Evolutionary conservation across 2,888 invertebrate genomes (phyloP).

Genomic region (Hypolimnas misippus): DNA sequence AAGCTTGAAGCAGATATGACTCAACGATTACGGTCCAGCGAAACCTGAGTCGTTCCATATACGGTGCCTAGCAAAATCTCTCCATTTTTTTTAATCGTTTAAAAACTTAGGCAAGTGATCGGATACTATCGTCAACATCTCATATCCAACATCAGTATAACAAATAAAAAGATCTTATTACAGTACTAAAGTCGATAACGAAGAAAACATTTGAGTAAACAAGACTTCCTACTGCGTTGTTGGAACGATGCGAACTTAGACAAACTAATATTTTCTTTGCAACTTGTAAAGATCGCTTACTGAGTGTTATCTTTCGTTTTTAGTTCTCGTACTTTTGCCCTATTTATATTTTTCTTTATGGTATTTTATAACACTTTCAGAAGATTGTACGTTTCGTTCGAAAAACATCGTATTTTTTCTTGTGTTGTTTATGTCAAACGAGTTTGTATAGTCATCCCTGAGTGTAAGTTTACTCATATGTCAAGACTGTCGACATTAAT

Average conservation of each 20-base stretch:
- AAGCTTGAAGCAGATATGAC: too few species aligned
- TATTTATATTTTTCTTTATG: conserved; percentile 19
- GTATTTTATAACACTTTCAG: conserved; percentile 16
- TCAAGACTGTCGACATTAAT: too few species aligned
- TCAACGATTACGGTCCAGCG: too few species aligned
- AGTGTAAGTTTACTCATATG: too few species aligned
- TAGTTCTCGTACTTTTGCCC: neutral
- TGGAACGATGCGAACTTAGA: conserved; percentile 16
- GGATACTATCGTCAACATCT: too few species aligned
- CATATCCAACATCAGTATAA: too few species aligned
- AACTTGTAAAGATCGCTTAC: conserved; percentile 25
- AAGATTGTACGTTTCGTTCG: neutral
- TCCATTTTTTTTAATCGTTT: too few species aligned
- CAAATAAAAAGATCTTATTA: neutral
- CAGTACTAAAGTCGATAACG: conserved; percentile 8
- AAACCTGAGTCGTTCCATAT: too few species aligned
- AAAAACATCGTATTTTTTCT: neutral
- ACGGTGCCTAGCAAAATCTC: too few species aligned
- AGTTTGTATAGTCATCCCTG: too few species aligned
- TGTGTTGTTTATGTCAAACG: neutral
- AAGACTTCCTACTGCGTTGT: conserved; percentile 14
- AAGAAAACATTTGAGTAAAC: neutral
- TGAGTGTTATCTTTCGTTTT: conserved; percentile 17
- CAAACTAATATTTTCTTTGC: conserved; percentile 23
- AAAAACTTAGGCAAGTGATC: too few species aligned